phyloP scores from a whole-genome alignment of 2,888 invertebrate species.

The Dynastes maya region DNA sequence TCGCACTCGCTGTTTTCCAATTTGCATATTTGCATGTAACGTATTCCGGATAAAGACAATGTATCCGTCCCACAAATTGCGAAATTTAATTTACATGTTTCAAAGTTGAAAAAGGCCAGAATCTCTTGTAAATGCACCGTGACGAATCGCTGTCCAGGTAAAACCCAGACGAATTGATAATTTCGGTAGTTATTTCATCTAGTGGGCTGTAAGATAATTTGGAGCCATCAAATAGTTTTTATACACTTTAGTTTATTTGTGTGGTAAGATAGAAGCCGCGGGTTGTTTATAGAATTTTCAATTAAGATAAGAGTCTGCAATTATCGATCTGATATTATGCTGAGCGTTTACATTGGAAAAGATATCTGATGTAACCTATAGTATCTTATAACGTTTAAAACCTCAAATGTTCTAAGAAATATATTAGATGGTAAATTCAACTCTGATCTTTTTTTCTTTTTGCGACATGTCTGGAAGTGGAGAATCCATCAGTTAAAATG shows the following conservation, averaged over 20 bases:
- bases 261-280: constrained; percentile 29
- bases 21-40: constrained; percentile 5
- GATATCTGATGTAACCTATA: too few species aligned
- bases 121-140: constrained; percentile 32
- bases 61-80: constrained; percentile 29
- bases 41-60: constrained; percentile 38
- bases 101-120: background rate
- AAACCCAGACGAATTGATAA: constrained; percentile 45
- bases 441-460: too few species aligned
- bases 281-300: constrained; percentile 31
- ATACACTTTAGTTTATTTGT: constrained; percentile 25
- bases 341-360: background rate
- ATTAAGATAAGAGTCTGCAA: constrained; percentile 36
- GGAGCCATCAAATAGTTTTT: constrained; percentile 35
- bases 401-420: too few species aligned
- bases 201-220: constrained; percentile 39
- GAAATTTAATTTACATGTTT: constrained; percentile 44
- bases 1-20: background rate
- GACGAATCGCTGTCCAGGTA: constrained; percentile 44
- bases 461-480: too few species aligned
- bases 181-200: constrained; percentile 43
- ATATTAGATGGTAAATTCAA: too few species aligned
- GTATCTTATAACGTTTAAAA: too few species aligned
- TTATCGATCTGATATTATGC: constrained; percentile 18
- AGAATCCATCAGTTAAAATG: too few species aligned